These are phyloP conservation scores for Cephonodes hylas DNA, from an alignment of 2,888 invertebrate species.

Conservation along the genomic window DNA sequence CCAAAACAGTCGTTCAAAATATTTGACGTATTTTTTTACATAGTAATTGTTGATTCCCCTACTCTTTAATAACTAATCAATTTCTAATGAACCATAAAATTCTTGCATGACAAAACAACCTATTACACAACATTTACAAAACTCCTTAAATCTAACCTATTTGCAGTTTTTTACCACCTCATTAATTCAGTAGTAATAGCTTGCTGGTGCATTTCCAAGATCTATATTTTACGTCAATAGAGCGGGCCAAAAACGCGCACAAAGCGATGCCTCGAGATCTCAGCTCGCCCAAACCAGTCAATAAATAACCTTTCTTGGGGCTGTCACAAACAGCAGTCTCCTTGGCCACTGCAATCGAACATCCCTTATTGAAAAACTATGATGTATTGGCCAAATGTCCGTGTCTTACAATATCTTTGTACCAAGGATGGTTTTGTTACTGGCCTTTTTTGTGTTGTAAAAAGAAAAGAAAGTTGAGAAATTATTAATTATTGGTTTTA, in stretches of 20 bases:
- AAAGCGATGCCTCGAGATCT: background rate
- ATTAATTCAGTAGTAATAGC: background rate
- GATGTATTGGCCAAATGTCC: background rate
- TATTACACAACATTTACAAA: no score
- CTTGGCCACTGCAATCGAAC: background rate
- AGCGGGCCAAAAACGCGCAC: background rate
- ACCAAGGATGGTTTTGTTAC: slow-evolving; percentile 8
- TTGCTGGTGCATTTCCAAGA: background rate
- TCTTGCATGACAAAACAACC: no score
- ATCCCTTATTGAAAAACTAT: background rate
- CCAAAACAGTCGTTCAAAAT: no score
- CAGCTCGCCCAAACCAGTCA: background rate
- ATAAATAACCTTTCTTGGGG: background rate
- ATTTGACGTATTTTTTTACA: no score
- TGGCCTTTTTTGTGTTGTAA: background rate
- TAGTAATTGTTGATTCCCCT: no score
- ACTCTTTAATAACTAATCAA: no score
- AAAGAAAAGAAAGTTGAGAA: no score
- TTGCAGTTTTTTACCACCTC: background rate
- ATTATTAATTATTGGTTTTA: no score
- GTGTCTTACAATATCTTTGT: background rate
- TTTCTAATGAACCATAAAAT: no score
- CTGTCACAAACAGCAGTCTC: background rate
- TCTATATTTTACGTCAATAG: background rate
- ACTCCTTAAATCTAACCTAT: no score